A percentile compares a stretch with the other conserved stretches of the same genome.
phyloP scores from a whole-genome alignment of 1,140 invertebrate genomes.

The Zaprionus ghesquierei region DNA sequence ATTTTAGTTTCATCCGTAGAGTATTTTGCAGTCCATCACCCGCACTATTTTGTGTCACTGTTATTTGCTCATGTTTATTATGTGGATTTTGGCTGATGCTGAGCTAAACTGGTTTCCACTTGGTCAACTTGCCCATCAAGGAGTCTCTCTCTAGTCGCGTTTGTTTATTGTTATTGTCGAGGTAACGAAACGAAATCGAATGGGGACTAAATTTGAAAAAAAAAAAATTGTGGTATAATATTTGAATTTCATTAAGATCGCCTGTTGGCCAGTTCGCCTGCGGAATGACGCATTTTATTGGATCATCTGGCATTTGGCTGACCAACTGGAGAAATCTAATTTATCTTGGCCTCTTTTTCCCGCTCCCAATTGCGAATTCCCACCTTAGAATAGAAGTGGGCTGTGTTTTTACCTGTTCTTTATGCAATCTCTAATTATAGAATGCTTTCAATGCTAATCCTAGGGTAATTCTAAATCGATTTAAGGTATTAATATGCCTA shows the following conservation, averaged over 20 bases:
- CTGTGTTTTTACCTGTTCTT: background rate
- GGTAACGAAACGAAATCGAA: slow-evolving; percentile 62
- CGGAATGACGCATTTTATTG: slow-evolving; percentile 27
- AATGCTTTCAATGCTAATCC: background rate
- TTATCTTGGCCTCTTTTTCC: background rate
- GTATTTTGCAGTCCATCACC: background rate
- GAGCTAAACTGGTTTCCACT: slow-evolving; percentile 65
- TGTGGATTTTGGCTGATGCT: slow-evolving; percentile 58
- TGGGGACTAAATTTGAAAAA: slow-evolving; percentile 52
- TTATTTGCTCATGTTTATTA: slow-evolving; percentile 41
- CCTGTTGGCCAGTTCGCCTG: slow-evolving; percentile 15
- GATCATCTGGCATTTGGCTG: slow-evolving; percentile 13
- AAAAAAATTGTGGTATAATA: slow-evolving; percentile 45
- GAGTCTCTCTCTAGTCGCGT: slow-evolving; percentile 53
- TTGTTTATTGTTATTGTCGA: slow-evolving; percentile 28
- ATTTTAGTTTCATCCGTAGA: background rate
- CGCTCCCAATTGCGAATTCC: background rate
- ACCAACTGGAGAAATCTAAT: slow-evolving; percentile 20
- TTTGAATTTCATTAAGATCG: slow-evolving; percentile 58
- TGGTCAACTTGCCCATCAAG: slow-evolving; percentile 75
- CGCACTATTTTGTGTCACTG: too few relatives aligned
- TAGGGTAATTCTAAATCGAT: background rate
- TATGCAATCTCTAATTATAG: background rate
- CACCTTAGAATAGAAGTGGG: background rate
- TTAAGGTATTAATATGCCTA: background rate